Evolutionary conservation across 2,888 invertebrate genomes (phyloP).

Genomic region (Hartigia nigra): DNA sequence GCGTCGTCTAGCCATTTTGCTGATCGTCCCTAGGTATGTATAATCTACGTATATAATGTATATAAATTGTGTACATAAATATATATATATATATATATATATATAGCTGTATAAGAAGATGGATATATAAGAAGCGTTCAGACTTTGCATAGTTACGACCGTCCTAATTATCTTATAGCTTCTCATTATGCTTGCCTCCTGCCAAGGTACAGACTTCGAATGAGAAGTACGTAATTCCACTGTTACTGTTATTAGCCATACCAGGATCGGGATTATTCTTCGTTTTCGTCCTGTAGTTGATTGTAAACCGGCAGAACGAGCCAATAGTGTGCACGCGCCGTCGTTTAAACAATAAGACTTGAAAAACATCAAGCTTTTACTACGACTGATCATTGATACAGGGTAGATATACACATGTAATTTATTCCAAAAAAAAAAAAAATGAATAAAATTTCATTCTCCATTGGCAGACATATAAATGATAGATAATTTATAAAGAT

Average conservation of each 20-base stretch:
- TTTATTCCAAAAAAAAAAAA: not conserved
- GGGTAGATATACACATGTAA: not conserved
- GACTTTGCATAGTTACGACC: not conserved
- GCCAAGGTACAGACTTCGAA: not conserved
- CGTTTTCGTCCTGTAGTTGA: not conserved
- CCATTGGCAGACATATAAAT: not conserved
- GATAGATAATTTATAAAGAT: not conserved
- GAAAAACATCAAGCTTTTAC: not conserved
- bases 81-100: not conserved
- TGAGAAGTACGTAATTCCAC: constrained; percentile 27
- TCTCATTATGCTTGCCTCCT: not conserved
- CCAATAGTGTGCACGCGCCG: not conserved
- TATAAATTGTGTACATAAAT: not conserved
- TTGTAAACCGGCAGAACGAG: not conserved
- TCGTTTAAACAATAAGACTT: not conserved
- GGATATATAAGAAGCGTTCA: not conserved
- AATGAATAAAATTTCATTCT: not conserved
- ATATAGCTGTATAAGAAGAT: not conserved
- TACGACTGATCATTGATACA: not conserved
- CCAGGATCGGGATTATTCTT: not conserved
- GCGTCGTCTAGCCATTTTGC: constrained; percentile 16
- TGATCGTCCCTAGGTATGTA: not conserved
- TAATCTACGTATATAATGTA: not conserved
- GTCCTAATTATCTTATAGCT: not conserved
- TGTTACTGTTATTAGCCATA: constrained; percentile 31